Conservation (phyloP, 2,888 invertebrate species). For the Phrixothrix hirtus region DNA sequence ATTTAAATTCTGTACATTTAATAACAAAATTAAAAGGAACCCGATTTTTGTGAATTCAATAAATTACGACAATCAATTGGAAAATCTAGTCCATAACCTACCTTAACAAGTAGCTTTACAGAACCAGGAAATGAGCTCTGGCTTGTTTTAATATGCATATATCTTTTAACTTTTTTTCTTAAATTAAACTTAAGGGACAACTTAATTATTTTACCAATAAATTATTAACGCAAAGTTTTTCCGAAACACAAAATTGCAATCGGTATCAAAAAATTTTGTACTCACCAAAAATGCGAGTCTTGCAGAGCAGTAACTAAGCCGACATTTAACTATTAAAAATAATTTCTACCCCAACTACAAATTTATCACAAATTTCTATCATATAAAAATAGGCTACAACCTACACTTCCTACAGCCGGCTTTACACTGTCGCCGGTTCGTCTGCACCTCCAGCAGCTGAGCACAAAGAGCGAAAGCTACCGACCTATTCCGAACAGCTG, state of each 20-base stretch:
- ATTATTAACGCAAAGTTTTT: background rate
- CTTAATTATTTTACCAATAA: too few species aligned
- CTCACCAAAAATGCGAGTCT: background rate
- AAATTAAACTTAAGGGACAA: too few species aligned
- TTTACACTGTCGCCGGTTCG: conserved; percentile 29
- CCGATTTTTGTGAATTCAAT: too few species aligned
- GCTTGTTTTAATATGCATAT: too few species aligned
- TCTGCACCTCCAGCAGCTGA: conserved; percentile 30
- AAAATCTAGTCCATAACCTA: background rate
- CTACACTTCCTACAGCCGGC: conserved; percentile 21
- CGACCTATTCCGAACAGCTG: conserved; percentile 33
- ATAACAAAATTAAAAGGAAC: too few species aligned
- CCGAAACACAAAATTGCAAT: too few species aligned
- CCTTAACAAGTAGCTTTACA: background rate
- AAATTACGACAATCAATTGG: too few species aligned
- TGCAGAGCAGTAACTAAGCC: background rate
- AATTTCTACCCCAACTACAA: conserved; percentile 1
- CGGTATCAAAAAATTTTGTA: too few species aligned
- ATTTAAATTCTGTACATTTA: too few species aligned
- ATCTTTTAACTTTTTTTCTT: too few species aligned
- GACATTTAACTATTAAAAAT: background rate
- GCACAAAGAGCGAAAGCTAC: conserved; percentile 33
- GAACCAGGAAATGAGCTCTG: too few species aligned
- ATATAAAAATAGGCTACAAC: conserved; percentile 19
- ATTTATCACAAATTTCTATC: conserved; percentile 5